Base-by-base conservation (phyloP, 2,888 invertebrate genomes). In the Aspidapion aeneum region DNA sequence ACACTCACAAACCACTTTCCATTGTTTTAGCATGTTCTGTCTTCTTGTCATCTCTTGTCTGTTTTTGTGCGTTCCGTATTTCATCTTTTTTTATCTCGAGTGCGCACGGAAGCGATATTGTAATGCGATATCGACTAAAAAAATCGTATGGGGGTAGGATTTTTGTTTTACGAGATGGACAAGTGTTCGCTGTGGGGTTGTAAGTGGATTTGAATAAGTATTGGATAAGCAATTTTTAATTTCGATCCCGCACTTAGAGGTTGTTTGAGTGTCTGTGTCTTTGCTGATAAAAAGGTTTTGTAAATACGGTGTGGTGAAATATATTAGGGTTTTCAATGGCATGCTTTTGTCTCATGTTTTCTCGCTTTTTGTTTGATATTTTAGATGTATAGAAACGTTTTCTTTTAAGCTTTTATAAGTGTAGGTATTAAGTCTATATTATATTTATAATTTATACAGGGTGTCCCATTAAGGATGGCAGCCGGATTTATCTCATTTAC, bases 1-100 rank as follows among this genome's bases (percentile, higher is more conserved):
- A 12, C 35, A 35, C 35, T 12, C 35, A 35, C 68, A 67, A 69
- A 62, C 70, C 72, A 71, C 74, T 73, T 64, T 64, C 74, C 71
- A 75, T 76, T 76, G 76, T 76, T 75, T 75, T 73, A 74, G 69
- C 74, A 74, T 74, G 75, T 75, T 72, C 74, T 74, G 73, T 73
- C 74, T 73, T 70, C 72, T 73, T 74, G 73, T 66, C 72, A 74
- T 75, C 74, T 74, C 74, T 72, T n/a, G 35, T 35, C 35, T 12
- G 35, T 35, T 12, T 35, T 35, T 35, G 35, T n/a, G n/a, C n/a
- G n/a, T n/a, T n/a, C n/a, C n/a, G 35, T 35, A 7, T 35, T 35
- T 12, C 35, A 35, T 35, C 35, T 35, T 35, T 35, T n/a, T 35
- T 35, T 69, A 68, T 73, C 69, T 60, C n/a, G 60, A 69, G 64